A percentile compares a stretch with the other conserved stretches of the same genome.
Conservation (phyloP, 1,140 invertebrate species). For the Drosophila paulistorum region DNA sequence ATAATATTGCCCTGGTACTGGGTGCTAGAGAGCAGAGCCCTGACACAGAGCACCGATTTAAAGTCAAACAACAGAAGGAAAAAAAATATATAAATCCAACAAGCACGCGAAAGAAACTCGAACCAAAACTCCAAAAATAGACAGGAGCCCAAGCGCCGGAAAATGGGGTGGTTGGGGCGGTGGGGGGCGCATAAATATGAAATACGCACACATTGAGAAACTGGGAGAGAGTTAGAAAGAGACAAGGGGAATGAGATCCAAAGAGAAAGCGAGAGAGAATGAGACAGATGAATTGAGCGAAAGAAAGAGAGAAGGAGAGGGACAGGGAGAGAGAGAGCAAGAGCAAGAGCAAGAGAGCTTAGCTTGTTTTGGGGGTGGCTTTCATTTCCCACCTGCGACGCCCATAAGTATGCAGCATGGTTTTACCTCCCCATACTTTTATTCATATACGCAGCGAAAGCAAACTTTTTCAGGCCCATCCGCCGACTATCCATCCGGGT, state of each 20-base stretch:
- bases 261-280: constrained; percentile 1
- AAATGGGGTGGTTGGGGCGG: constrained; percentile 42
- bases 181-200: constrained; percentile 46
- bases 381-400: neutral
- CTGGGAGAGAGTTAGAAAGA: constrained; percentile 3
- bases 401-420: constrained; percentile 11
- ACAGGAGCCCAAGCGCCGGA: constrained; percentile 63
- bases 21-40: constrained; percentile 41
- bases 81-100: constrained; percentile 64
- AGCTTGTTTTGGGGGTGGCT: neutral
- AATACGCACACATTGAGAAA: constrained; percentile 43
- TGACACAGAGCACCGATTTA: constrained; percentile 37
- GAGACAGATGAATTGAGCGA: neutral
- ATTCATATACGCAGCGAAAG: constrained; percentile 6
- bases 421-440: neutral
- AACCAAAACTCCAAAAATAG: constrained; percentile 69
- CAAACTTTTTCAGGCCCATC: constrained; percentile 8
- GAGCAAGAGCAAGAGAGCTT: constrained; percentile 2
- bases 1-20: constrained; percentile 49
- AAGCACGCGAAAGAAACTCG: constrained; percentile 63
- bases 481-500: constrained; percentile 1
- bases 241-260: constrained; percentile 23
- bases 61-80: constrained; percentile 57
- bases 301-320: neutral
- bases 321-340: neutral